Conservation (phyloP, 2,113 vertebrate species). For the Phaetusa simplex region DNA sequence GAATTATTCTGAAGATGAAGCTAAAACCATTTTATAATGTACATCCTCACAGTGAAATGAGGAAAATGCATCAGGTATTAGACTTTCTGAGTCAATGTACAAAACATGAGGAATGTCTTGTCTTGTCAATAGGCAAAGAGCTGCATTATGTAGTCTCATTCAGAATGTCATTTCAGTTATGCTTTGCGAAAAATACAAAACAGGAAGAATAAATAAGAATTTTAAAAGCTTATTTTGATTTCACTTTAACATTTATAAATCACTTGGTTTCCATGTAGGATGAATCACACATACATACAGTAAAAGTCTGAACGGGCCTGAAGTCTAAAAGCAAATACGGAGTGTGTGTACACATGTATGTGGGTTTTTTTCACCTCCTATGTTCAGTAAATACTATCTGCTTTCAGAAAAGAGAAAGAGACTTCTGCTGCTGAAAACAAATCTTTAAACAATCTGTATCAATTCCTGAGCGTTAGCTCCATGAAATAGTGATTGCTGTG, state of each 20-base stretch:
- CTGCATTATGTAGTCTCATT: not conserved
- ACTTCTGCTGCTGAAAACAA: not conserved
- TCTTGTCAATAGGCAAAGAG: not conserved
- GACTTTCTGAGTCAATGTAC: slow-evolving; percentile 1
- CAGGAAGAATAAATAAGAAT: slow-evolving; percentile 6
- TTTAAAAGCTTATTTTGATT: not conserved
- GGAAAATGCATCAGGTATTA: not conserved
- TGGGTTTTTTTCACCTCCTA: not conserved
- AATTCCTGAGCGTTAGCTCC: not conserved
- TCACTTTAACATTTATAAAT: not conserved
- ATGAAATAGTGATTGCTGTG: not conserved
- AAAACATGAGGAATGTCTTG: not conserved
- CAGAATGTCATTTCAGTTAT: not conserved
- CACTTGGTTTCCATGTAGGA: not conserved
- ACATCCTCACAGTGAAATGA: not conserved
- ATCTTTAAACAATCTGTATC: not conserved
- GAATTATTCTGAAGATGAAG: slow-evolving; percentile 34
- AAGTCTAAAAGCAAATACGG: not conserved
- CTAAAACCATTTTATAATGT: not conserved
- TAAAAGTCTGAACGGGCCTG: not conserved
- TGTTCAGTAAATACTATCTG: not conserved
- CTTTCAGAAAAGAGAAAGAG: not conserved
- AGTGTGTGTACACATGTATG: not conserved
- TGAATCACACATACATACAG: not conserved
- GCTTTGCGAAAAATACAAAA: slow-evolving; percentile 14